Conservation (phyloP, 23 tunicate genomes). For the Trididemnum clinides region DNA sequence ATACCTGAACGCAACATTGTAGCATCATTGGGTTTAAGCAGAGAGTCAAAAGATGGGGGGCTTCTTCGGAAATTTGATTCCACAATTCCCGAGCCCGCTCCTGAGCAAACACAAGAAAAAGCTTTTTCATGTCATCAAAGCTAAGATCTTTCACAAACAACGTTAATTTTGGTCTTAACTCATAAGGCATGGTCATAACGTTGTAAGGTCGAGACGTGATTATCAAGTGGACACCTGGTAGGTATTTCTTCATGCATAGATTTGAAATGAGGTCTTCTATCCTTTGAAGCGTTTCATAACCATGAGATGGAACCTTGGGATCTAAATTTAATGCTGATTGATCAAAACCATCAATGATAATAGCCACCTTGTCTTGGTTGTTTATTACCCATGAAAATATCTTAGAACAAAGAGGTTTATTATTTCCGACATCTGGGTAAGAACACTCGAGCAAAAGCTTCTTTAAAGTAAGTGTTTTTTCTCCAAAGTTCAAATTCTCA, state of each 20-base stretch:
- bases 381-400: slow-evolving; percentile 24
- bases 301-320: not conserved
- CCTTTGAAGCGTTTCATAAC: not conserved
- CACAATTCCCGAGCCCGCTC: slow-evolving; percentile 12
- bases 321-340: slow-evolving; percentile 5
- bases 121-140: not conserved
- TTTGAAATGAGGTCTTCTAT: slow-evolving; percentile 14
- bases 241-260: slow-evolving; percentile 15
- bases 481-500: slow-evolving; percentile 18
- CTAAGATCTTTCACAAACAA: slow-evolving; percentile 1
- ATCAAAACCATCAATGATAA: slow-evolving; percentile 38
- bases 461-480: slow-evolving; percentile 13
- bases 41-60: slow-evolving; percentile 28
- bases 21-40: slow-evolving; percentile 30
- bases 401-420: not conserved
- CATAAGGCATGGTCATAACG: not conserved
- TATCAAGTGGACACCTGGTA: not conserved
- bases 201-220: slow-evolving; percentile 39
- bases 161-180: slow-evolving; percentile 12
- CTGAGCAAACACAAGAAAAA: slow-evolving; percentile 9
- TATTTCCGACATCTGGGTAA: not conserved
- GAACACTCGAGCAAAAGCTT: not conserved
- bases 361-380: slow-evolving; percentile 15
- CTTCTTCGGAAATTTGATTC: not conserved
- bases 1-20: not conserved